Evolutionary conservation across 2,113 vertebrate genomes (phyloP).

Genomic region (Ancistrus triradiatus): DNA sequence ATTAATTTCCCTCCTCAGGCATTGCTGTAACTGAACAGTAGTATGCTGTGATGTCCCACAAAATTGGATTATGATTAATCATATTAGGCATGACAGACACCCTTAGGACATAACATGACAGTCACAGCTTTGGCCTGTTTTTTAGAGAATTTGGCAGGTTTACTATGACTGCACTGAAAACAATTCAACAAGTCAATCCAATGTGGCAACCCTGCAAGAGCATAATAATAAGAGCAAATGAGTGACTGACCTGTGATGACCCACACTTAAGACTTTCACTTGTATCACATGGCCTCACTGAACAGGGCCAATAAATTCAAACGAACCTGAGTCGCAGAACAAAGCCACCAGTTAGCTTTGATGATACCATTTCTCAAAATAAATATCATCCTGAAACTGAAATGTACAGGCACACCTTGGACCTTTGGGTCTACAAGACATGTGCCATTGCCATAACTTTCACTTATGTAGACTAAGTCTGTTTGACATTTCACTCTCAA

Average conservation of each 20-base stretch:
- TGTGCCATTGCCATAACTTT: no score
- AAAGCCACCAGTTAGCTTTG: background rate
- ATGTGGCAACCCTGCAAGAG: conserved; percentile 14
- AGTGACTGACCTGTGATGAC: background rate
- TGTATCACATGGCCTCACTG: no score
- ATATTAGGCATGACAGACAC: background rate
- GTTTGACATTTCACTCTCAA: no score
- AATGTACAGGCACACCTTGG: no score
- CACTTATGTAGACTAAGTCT: no score
- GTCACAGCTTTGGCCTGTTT: background rate
- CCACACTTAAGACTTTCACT: no score
- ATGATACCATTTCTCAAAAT: no score
- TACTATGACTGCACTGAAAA: background rate
- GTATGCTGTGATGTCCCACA: background rate
- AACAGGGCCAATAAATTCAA: no score
- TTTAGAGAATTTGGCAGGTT: background rate
- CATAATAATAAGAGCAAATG: background rate
- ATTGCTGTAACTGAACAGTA: background rate
- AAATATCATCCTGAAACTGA: no score
- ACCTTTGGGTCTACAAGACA: no score
- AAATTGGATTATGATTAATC: conserved; percentile 8
- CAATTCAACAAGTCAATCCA: background rate
- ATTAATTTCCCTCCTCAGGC: background rate
- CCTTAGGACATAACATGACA: background rate
- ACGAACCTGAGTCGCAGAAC: no score